Conservation (phyloP, 2,888 invertebrate genomes). For the Drosophila paracracens region DNA sequence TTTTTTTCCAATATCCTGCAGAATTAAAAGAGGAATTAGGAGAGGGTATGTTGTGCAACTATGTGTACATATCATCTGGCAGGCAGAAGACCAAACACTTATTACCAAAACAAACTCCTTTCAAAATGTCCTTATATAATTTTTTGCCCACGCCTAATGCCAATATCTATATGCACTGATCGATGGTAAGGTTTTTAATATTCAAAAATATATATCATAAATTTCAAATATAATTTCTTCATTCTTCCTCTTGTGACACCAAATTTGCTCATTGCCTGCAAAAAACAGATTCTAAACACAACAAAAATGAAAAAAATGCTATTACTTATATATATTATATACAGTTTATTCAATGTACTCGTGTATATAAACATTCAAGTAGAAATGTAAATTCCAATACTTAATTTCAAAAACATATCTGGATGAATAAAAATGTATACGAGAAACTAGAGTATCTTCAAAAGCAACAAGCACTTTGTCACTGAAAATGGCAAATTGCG, state of each 20-base stretch:
- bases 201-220: not conserved
- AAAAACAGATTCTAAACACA: not conserved
- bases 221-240: not conserved
- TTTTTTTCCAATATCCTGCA: conserved; percentile 28
- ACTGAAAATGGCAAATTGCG: not conserved
- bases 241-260: not conserved
- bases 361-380: not conserved
- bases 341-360: too few relatives aligned
- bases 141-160: not conserved
- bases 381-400: not conserved
- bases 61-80: not conserved
- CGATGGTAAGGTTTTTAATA: not conserved
- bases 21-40: not conserved
- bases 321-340: too few relatives aligned
- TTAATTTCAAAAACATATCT: not conserved
- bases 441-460: not conserved
- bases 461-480: not conserved
- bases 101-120: not conserved
- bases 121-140: not conserved
- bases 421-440: not conserved
- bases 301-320: too few relatives aligned
- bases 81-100: not conserved
- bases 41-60: not conserved
- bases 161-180: not conserved
- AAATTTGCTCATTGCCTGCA: not conserved